Conservation (phyloP, 2,113 vertebrate genomes). For the Paramisgurnus dabryanus region DNA sequence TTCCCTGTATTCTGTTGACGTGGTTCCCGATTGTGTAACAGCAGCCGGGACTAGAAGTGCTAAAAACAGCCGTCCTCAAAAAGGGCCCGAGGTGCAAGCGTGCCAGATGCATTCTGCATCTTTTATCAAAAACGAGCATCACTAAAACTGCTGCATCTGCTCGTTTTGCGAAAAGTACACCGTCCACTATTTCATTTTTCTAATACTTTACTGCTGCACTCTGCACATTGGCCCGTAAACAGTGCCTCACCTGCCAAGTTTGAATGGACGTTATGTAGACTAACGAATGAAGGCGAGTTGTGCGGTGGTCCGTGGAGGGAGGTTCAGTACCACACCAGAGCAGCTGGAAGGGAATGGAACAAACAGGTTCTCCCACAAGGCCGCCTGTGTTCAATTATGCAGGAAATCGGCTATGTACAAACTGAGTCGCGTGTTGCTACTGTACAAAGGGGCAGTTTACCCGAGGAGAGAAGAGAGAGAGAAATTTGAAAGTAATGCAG, state of each 20-base stretch:
- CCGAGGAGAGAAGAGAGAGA: not conserved
- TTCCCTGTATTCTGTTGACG: constrained; percentile 33
- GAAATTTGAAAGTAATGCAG: not conserved
- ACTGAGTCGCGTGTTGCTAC: constrained; percentile 25
- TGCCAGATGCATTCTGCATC: constrained; percentile 31
- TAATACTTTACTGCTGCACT: constrained; percentile 28
- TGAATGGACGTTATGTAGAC: not conserved
- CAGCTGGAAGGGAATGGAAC: constrained; percentile 7
- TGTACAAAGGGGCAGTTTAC: constrained; percentile 17
- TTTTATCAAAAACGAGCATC: constrained; percentile 23
- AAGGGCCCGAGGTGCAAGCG: constrained; percentile 6
- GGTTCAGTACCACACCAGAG: not conserved
- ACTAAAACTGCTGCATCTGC: constrained; percentile 21
- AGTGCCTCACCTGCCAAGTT: not conserved
- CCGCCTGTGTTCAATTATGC: constrained; percentile 40
- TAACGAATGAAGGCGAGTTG: not conserved
- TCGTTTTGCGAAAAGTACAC: constrained; percentile 19
- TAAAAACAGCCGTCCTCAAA: constrained; percentile 26
- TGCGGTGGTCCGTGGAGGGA: not conserved
- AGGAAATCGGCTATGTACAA: constrained; percentile 36
- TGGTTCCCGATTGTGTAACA: not conserved
- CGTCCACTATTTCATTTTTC: constrained; percentile 13
- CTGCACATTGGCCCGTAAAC: constrained; percentile 30
- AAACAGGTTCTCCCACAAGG: constrained; percentile 7
- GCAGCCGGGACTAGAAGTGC: constrained; percentile 3